Percentiles rank a stretch among this genome's conserved stretches.
Conservation (phyloP, 2,888 invertebrate genomes). For the Trissoscelio sp. region DNA sequence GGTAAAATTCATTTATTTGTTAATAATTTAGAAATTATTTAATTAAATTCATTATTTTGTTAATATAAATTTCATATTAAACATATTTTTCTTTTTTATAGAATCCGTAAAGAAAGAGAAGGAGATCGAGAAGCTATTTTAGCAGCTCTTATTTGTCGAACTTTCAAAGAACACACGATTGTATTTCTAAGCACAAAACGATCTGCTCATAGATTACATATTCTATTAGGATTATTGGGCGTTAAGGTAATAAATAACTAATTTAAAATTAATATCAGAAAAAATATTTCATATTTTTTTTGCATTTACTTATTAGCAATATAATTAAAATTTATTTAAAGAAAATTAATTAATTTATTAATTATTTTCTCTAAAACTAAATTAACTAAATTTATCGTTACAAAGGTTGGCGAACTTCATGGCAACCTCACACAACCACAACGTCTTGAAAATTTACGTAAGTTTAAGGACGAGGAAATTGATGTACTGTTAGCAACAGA, state of each 20-base stretch:
- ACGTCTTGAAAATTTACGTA: conserved; percentile 93
- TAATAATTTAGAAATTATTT: no score
- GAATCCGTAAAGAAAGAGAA: conserved; percentile 95
- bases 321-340: no score
- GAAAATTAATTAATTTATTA: no score
- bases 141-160: conserved; percentile 92
- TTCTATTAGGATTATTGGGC: conserved; percentile 95
- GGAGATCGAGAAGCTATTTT: conserved; percentile 96
- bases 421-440: conserved; percentile 98
- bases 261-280: no score
- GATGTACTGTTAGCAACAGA: conserved; percentile 97
- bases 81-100: conserved; percentile 73
- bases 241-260: conserved; percentile 87
- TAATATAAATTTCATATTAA: background rate
- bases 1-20: no score
- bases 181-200: conserved; percentile 98
- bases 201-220: conserved; percentile 96
- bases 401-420: conserved; percentile 93
- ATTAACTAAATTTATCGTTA: no score
- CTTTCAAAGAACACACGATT: conserved; percentile 95
- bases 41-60: no score
- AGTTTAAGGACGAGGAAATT: conserved; percentile 93
- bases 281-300: no score
- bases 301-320: no score
- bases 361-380: no score